Evolutionary conservation across 2,113 vertebrate genomes (phyloP).

Genomic region (Burhinus oedicnemus): DNA sequence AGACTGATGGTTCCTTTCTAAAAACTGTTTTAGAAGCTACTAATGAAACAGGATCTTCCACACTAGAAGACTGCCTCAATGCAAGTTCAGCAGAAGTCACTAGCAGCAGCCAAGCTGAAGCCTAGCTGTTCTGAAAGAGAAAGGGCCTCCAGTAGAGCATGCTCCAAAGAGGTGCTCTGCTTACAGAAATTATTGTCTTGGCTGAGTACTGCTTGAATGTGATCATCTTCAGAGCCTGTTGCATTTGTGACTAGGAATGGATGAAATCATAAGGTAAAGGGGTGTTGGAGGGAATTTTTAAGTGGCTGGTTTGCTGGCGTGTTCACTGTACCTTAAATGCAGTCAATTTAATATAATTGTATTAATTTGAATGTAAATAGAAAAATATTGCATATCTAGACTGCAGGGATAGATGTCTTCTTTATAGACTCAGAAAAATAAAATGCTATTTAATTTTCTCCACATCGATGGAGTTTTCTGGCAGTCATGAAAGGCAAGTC

Average conservation of each 20-base stretch:
- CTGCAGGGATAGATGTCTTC: neutral
- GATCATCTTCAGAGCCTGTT: neutral
- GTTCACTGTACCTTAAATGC: neutral
- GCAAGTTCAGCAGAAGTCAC: neutral
- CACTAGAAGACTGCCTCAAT: rapidly evolving
- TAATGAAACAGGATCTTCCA: neutral
- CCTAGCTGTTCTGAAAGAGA: neutral
- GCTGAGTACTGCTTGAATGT: neutral
- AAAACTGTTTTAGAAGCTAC: neutral
- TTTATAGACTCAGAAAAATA: neutral
- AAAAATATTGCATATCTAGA: neutral
- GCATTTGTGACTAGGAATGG: neutral
- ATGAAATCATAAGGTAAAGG: neutral
- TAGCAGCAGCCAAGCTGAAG: neutral
- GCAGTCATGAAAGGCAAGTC: neutral
- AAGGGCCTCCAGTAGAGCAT: neutral
- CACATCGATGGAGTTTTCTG: neutral
- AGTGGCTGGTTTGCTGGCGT: neutral
- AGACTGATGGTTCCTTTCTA: neutral
- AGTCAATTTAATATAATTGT: neutral
- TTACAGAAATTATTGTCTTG: neutral
- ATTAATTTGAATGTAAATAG: slow-evolving; percentile 22
- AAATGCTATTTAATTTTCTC: neutral
- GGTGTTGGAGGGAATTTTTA: neutral
- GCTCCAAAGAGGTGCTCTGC: neutral